Evolutionary conservation across 2,888 invertebrate genomes (phyloP).

Genomic region (Mimumesa dahlbomi): DNA sequence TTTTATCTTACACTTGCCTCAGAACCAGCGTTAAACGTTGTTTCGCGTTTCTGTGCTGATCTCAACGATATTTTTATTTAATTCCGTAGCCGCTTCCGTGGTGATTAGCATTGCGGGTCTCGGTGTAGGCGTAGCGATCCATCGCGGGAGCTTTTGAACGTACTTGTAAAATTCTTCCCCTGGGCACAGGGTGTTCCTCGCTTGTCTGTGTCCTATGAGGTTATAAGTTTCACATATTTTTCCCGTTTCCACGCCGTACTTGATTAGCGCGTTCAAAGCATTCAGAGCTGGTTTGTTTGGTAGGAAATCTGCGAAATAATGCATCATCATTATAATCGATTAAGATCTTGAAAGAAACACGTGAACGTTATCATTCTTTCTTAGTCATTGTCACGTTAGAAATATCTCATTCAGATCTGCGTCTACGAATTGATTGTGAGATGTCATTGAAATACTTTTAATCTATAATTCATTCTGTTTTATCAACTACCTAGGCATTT

Average conservation of each 20-base stretch:
- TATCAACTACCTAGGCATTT: too few relatives aligned
- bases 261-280: conserved; percentile 71
- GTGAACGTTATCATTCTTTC: not conserved
- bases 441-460: not conserved
- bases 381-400: conserved; percentile 1
- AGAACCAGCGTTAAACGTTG: not conserved
- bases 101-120: not conserved
- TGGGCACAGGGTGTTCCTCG: conserved; percentile 76
- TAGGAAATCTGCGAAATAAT: conserved; percentile 67
- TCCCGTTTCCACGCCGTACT: conserved; percentile 71
- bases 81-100: not conserved
- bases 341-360: not conserved
- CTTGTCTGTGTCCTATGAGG: conserved; percentile 78
- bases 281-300: conserved; percentile 74
- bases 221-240: conserved; percentile 72
- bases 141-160: conserved; percentile 73
- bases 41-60: not conserved
- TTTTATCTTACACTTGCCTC: not conserved
- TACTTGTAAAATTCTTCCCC: conserved; percentile 76
- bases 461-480: not conserved
- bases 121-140: conserved; percentile 67
- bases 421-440: not conserved
- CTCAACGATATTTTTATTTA: not conserved
- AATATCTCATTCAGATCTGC: not conserved
- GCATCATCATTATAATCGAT: not conserved